Evolutionary conservation across 2,113 vertebrate genomes (phyloP).

Genomic region (Eupsittula cactorum): DNA sequence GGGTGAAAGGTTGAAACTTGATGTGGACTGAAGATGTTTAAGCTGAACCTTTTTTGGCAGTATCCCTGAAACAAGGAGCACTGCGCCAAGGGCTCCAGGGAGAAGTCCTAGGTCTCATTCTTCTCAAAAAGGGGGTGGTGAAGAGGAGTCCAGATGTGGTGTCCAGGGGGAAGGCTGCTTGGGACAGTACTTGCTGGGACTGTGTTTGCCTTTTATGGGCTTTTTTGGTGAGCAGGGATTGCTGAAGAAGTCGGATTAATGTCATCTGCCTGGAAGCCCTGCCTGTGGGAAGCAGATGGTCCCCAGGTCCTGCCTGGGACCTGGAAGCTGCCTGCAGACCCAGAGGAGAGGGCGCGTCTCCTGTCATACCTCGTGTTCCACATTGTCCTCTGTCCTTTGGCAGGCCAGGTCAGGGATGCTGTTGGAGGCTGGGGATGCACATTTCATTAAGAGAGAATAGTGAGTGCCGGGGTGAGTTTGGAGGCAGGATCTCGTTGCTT

Average conservation of each 20-base stretch:
- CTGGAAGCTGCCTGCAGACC: not conserved
- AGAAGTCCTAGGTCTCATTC: not conserved
- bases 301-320: not conserved
- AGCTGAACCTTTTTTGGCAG: not conserved
- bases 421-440: too few relatives aligned
- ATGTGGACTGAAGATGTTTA: not conserved
- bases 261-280: not conserved
- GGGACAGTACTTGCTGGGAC: not conserved
- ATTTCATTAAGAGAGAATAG: accelerated
- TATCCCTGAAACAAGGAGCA: not conserved
- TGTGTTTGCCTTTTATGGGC: slow-evolving; percentile 32
- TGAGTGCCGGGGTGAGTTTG: not conserved
- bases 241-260: not conserved
- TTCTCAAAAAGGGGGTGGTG: not conserved
- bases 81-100: not conserved
- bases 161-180: not conserved
- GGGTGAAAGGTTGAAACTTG: not conserved
- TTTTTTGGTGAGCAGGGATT: not conserved
- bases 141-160: slow-evolving; percentile 50
- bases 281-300: slow-evolving; percentile 1
- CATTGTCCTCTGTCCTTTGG: accelerated
- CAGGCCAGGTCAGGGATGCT: accelerated
- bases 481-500: not conserved
- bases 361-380: not conserved
- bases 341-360: not conserved